These are phyloP conservation scores for Hyalella azteca DNA, from an alignment of 2,888 invertebrate genomes.

Conservation along the genomic window DNA sequence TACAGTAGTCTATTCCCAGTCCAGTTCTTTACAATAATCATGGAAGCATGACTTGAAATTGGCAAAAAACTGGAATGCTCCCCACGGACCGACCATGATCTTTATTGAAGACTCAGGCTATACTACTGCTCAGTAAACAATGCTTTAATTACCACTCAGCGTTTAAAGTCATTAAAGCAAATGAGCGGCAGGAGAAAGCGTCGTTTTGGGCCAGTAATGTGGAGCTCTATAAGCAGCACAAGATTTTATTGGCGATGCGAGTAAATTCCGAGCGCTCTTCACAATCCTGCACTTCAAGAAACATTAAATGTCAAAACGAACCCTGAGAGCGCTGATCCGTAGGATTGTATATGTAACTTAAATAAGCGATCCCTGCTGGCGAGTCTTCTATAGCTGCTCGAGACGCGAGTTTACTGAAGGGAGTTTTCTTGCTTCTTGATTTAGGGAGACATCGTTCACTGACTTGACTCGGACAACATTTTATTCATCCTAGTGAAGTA, in stretches of 20 bases:
- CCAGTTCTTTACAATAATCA: too few relatives aligned
- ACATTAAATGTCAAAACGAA: constrained; percentile 33
- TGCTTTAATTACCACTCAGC: background rate
- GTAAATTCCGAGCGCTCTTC: constrained; percentile 16
- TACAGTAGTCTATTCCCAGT: too few relatives aligned
- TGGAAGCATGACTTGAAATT: too few relatives aligned
- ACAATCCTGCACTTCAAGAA: constrained; percentile 28
- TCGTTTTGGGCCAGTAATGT: constrained; percentile 14
- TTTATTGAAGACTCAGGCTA: constrained; percentile 1
- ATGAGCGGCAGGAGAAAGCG: constrained; percentile 1
- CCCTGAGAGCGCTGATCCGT: constrained; percentile 6
- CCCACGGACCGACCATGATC: too few relatives aligned
- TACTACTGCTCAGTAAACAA: background rate
- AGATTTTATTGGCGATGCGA: constrained; percentile 14
- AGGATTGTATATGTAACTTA: constrained; percentile 20
- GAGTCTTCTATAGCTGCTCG: too few relatives aligned
- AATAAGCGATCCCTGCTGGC: constrained; percentile 10
- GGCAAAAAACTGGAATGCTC: too few relatives aligned
- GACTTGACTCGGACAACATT: too few relatives aligned
- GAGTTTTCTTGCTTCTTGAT: background rate
- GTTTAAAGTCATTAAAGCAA: constrained; percentile 21
- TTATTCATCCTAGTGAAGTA: too few relatives aligned
- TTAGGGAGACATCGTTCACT: background rate
- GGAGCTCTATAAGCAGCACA: constrained; percentile 11
- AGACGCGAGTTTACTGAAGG: background rate